phyloP scores from a whole-genome alignment of 1,140 invertebrate genomes.

The Steinernema feltiae region DNA sequence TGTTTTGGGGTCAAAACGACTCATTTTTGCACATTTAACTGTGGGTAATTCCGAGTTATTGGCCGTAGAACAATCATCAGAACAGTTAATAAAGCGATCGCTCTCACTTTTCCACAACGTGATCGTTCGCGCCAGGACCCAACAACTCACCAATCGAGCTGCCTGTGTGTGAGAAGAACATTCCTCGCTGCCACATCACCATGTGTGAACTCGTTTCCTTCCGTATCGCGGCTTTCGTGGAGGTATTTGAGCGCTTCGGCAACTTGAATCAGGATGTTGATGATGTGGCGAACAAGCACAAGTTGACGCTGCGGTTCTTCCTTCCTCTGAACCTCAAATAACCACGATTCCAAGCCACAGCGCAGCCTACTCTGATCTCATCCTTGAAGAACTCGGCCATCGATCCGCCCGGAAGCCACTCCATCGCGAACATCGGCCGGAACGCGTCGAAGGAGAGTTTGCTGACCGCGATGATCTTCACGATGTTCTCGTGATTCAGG shows the following conservation, averaged over 20 bases:
- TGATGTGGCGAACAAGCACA: constrained; percentile 45
- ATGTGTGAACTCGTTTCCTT: constrained; percentile 53
- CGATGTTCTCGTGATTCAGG: constrained; percentile 51
- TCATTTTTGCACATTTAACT: no score
- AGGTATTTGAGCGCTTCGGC: constrained; percentile 48
- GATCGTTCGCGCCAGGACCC: no score
- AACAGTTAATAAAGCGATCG: neutral
- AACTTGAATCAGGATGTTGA: constrained; percentile 45
- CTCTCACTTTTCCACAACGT: no score
- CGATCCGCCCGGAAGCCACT: constrained; percentile 49
- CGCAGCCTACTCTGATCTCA: constrained; percentile 49
- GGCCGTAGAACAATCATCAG: constrained; percentile 19
- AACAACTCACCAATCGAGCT: constrained; percentile 39
- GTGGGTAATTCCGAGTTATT: no score
- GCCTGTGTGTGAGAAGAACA: constrained; percentile 42
- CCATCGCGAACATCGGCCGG: constrained; percentile 55
- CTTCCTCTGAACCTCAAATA: no score
- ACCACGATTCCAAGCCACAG: no score
- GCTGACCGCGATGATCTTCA: constrained; percentile 51
- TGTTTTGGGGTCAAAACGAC: no score
- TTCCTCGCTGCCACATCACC: constrained; percentile 51
- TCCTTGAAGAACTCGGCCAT: constrained; percentile 51
- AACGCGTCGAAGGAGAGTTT: constrained; percentile 47
- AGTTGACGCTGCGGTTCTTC: constrained; percentile 36
- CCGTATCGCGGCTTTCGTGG: constrained; percentile 33